Percentiles rank a stretch among this genome's conserved stretches.
Conservation (phyloP, 37 sponge, comb jelly and placozoan species). For the Dysidea cf. avara region DNA sequence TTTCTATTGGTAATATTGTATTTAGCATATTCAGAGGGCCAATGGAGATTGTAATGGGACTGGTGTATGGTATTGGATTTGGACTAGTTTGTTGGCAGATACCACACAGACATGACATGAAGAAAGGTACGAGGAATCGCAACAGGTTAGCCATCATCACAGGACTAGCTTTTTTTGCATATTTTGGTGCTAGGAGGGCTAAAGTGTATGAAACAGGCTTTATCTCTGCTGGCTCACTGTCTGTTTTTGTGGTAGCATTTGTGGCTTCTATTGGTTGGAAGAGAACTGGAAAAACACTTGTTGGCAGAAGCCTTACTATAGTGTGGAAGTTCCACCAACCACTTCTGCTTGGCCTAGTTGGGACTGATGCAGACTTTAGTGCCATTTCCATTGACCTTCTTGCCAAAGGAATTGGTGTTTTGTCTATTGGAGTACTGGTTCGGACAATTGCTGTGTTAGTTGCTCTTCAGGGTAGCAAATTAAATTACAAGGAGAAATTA, state of each 20-base stretch:
- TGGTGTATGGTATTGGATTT: slow-evolving; percentile 64
- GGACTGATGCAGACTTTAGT: slow-evolving; percentile 66
- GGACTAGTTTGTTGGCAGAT: slow-evolving; percentile 82
- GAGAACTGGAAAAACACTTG: slow-evolving; percentile 36
- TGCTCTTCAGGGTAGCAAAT: slow-evolving; percentile 23
- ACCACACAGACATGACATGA: slow-evolving; percentile 71
- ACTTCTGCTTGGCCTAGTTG: slow-evolving; percentile 87
- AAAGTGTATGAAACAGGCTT: slow-evolving; percentile 67
- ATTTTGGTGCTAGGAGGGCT: slow-evolving; percentile 72
- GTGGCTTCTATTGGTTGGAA: slow-evolving; percentile 63
- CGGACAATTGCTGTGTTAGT: slow-evolving; percentile 47
- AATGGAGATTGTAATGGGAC: slow-evolving; percentile 77
- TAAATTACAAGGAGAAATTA: slow-evolving; percentile 38
- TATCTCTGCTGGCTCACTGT: slow-evolving; percentile 81
- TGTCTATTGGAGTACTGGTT: slow-evolving; percentile 54
- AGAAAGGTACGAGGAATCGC: slow-evolving; percentile 37
- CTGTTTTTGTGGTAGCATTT: slow-evolving; percentile 69
- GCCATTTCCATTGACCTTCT: slow-evolving; percentile 41
- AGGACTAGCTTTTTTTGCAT: slow-evolving; percentile 59
- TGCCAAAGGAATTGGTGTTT: slow-evolving; percentile 55
- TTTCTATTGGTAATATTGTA: slow-evolving; percentile 59
- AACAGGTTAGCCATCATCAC: slow-evolving; percentile 64
- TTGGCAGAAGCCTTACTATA: slow-evolving; percentile 47
- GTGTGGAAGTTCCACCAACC: slow-evolving; percentile 90
- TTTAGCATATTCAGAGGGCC: slow-evolving; percentile 81